These are phyloP conservation scores for Cerceris ruficornis DNA, from an alignment of 2,888 invertebrate genomes.

Conservation along the genomic window DNA sequence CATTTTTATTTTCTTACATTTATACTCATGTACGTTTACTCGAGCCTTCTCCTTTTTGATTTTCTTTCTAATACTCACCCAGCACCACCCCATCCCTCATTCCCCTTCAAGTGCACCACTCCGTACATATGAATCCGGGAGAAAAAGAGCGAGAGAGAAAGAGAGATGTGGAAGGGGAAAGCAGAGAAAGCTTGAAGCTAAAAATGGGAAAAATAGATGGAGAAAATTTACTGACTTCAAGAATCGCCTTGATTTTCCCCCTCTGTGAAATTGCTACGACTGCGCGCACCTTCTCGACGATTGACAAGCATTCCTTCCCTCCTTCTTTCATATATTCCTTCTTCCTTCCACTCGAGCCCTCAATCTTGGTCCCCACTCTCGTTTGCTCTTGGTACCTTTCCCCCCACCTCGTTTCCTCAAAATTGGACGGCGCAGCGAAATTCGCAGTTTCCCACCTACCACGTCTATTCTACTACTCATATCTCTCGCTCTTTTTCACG, in stretches of 20 bases:
- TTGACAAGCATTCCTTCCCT: conserved; percentile 68
- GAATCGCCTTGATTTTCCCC: conserved; percentile 72
- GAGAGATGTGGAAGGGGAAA: background rate
- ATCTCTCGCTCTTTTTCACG: background rate
- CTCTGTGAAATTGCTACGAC: conserved; percentile 69
- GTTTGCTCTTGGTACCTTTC: conserved; percentile 42
- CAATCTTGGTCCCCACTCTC: conserved; percentile 38
- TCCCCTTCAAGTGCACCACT: conserved; percentile 13
- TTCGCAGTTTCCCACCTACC: conserved; percentile 46
- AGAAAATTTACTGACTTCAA: conserved; percentile 66
- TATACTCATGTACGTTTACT: conserved; percentile 63
- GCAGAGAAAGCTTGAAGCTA: too few relatives aligned
- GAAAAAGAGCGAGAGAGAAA: background rate
- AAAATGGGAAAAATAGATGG: background rate
- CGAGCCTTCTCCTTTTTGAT: conserved; percentile 33
- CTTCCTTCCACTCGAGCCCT: background rate
- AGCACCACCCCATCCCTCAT: conserved; percentile 9
- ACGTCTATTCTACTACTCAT: conserved; percentile 14
- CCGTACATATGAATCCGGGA: conserved; percentile 33
- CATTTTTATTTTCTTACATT: conserved; percentile 75
- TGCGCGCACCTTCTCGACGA: conserved; percentile 65
- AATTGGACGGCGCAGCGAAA: conserved; percentile 67
- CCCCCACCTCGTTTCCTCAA: conserved; percentile 58
- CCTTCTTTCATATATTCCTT: conserved; percentile 6
- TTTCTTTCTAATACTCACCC: conserved; percentile 19